These are phyloP conservation scores for Phengaris alcon DNA, from an alignment of 2,888 invertebrate genomes.

Conservation along the genomic window DNA sequence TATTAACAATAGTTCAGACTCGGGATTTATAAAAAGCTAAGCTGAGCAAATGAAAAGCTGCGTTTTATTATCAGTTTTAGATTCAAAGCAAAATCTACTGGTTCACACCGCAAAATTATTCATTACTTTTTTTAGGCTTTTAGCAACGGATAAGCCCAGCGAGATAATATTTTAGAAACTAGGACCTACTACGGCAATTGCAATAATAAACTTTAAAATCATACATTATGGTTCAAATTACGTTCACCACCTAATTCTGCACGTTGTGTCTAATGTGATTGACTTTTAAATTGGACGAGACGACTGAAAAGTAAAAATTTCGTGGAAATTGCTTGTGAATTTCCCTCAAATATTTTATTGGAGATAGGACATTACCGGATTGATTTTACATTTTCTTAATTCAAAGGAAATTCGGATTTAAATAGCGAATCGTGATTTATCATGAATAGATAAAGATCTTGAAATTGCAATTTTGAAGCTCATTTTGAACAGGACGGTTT, in stretches of 20 bases:
- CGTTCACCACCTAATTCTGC: background rate
- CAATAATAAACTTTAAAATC: background rate
- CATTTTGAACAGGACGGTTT: background rate
- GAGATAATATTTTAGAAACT: background rate
- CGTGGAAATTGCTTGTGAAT: constrained; percentile 28
- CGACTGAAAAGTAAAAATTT: constrained; percentile 29
- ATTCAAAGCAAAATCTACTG: background rate
- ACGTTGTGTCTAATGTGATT: background rate
- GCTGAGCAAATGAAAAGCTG: background rate
- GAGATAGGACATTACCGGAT: constrained; percentile 30
- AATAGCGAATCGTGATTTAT: constrained; percentile 11
- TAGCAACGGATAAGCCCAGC: background rate
- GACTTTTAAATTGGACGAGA: constrained; percentile 14
- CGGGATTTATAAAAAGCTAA: background rate
- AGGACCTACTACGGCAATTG: background rate
- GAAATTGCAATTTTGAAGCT: background rate
- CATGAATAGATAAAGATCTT: background rate
- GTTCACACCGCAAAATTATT: background rate
- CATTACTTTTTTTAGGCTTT: background rate
- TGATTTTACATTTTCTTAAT: constrained; percentile 31
- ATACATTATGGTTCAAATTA: background rate
- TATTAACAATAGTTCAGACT: too few species aligned
- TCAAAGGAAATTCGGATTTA: constrained; percentile 27
- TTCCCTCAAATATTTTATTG: constrained; percentile 30
- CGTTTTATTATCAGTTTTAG: background rate